Evolutionary conservation across 2,888 invertebrate species (phyloP), one percentile per base, ranked within the genome.

Genomic region (Lathronympha strigana): DNA sequence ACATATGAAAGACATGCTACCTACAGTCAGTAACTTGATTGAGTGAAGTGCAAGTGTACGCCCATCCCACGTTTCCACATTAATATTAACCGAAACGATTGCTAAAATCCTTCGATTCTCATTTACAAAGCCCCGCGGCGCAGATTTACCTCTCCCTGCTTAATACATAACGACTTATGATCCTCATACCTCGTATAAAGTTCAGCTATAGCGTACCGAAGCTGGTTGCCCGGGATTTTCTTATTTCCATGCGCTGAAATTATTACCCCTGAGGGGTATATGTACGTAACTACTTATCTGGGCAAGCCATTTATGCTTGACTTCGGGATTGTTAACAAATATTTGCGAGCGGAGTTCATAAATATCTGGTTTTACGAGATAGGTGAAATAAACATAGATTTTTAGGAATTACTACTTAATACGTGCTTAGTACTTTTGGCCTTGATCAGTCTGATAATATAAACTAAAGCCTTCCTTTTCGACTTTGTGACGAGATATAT

Each of bases 231-330:
- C 57, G 57, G 57, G 57, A 43, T 45, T 57, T 57, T 57, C 45
- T 57, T 43, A 57, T 57, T 57, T 57, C 57, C 57, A 45, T 57
- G 57, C 43, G 21, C 43, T 13, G 57, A 57, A 21, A 57, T 57
- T 17, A 57, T 45, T 57, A 57, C 40, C 43, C n/a, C 43, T 9
- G 31, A 21, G 45, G 57, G 15, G 36, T 38, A 15, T 15, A 15
- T 6, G 15, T 40, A 40, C 40, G 40, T 17, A 33, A 33, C 33
- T 38, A 38, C 40, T 9, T 40, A 6, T n/a, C 36, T 38, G 36
- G n/a, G n/a, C n/a, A n/a, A n/a, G n/a, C 13, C 36, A 36, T 4
- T 36, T 36, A n/a, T n/a, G 36, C n/a, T 13, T 38, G 36, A 4
- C 36, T 15, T 38, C n/a, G 36, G 4, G 6, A 15, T 3, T 4